Evolutionary conservation across 2,888 invertebrate species (phyloP).

Genomic region (Caenorhabditis doughertyi): DNA sequence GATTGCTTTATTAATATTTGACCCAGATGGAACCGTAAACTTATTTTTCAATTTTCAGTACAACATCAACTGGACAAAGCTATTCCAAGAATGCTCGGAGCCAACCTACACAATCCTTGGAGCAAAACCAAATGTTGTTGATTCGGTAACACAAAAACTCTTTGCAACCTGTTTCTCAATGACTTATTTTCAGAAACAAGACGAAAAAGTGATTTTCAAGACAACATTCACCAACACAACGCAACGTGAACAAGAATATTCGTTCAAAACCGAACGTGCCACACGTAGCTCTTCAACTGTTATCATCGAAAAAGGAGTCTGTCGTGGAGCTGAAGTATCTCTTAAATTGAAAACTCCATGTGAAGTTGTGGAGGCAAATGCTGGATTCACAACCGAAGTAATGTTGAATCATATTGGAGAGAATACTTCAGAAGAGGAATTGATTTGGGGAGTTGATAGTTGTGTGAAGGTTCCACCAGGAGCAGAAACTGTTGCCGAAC

Average conservation of each 20-base stretch:
- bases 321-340: slow-evolving; percentile 77
- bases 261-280: slow-evolving; percentile 83
- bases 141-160: slow-evolving; percentile 24
- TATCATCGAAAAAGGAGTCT: slow-evolving; percentile 77
- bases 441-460: slow-evolving; percentile 84
- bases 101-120: slow-evolving; percentile 77
- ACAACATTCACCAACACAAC: slow-evolving; percentile 83
- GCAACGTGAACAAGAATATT: slow-evolving; percentile 82
- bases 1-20: no score
- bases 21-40: not conserved
- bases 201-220: slow-evolving; percentile 79
- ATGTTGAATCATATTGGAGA: slow-evolving; percentile 83
- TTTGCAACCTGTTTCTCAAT: not conserved
- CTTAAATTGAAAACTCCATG: slow-evolving; percentile 83
- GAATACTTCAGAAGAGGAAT: slow-evolving; percentile 81
- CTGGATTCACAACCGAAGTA: slow-evolving; percentile 83
- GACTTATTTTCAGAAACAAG: slow-evolving; percentile 71
- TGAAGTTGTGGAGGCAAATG: slow-evolving; percentile 83
- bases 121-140: slow-evolving; percentile 63
- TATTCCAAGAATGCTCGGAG: slow-evolving; percentile 82
- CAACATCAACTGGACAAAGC: slow-evolving; percentile 83
- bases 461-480: slow-evolving; percentile 83
- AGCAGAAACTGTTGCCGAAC: slow-evolving; percentile 83
- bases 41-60: slow-evolving; percentile 74
- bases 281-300: slow-evolving; percentile 83